Conservation (phyloP, 2,888 invertebrate genomes). For the Dichetophora obliterata region DNA sequence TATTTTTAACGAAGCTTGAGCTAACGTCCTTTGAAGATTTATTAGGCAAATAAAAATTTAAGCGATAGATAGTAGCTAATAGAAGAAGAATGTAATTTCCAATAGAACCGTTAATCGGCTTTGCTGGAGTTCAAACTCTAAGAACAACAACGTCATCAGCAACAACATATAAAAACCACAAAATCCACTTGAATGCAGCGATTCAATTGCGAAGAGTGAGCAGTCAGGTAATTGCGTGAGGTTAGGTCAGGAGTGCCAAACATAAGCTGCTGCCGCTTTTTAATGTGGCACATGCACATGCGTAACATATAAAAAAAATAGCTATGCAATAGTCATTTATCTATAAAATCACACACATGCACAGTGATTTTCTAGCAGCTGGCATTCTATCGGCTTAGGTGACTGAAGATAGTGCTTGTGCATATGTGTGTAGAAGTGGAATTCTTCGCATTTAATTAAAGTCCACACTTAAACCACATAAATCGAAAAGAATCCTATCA, state of each 20-base stretch:
- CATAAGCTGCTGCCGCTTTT: slow-evolving; percentile 24
- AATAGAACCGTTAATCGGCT: slow-evolving; percentile 44
- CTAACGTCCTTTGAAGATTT: slow-evolving; percentile 25
- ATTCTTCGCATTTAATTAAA: neutral
- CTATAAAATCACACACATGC: slow-evolving; percentile 2
- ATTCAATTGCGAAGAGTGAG: slow-evolving; percentile 9
- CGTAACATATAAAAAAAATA: neutral
- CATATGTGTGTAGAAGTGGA: too few species aligned
- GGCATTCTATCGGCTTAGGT: neutral
- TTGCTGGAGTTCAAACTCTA: slow-evolving; percentile 36
- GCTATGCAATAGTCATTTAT: neutral
- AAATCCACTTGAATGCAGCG: slow-evolving; percentile 46
- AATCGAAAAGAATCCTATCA: slow-evolving; percentile 12
- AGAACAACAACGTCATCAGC: slow-evolving; percentile 48
- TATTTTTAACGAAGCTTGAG: neutral
- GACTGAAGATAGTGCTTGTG: neutral
- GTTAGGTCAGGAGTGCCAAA: slow-evolving; percentile 34
- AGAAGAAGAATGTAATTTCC: slow-evolving; percentile 38
- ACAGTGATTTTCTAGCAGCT: neutral
- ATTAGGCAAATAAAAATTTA: neutral
- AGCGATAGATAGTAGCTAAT: slow-evolving; percentile 3
- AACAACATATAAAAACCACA: slow-evolving; percentile 48
- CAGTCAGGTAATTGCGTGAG: slow-evolving; percentile 34
- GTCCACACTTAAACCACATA: neutral
- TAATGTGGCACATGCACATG: neutral